Base-by-base conservation (phyloP, 2,888 invertebrate species). In the Enoplolaimus lenunculus region DNA sequence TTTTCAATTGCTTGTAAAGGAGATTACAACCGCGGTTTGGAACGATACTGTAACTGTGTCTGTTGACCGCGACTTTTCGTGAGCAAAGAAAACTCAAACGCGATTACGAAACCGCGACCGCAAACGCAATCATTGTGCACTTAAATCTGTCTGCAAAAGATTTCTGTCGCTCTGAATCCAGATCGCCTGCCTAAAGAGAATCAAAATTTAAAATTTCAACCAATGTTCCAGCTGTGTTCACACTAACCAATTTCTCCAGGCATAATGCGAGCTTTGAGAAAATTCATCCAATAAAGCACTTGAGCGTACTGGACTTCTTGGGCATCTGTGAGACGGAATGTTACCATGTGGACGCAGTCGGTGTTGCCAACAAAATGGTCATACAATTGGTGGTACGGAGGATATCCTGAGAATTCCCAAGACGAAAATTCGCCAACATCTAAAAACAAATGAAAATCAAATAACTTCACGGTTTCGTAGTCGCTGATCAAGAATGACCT, bases 331-430 rank as follows among this genome's bases (percentile, higher is more conserved):
- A 88, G 83, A 77, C 85, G 87, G 81, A 88, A 88, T 68, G 88
- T 84, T 72, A 89, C 84, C 34, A 87, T 82, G 77, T 88, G 87
- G 34, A 87, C 80, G 76, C 86, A 86, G 77, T 84, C 83, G n/a
- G 82, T 79, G 80, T 82, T 86, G 71, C 86, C 86, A 57, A 89
- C 84, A 77, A 89, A 88, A 77, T 88, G 87, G 79, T 89, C 89
- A 81, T 89, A 89, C 66, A 87, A 75, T 77, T 76, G 76, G 79
- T 79, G 80, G 81, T 88, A 89, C 60, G 86, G 87, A 78, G 88
- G 88, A 75, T 88, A 87, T 7, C 89, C 89, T 62, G 88, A 88
- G 78, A 89, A 88, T 78, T 89, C 89, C 88, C 88, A 89, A 34
- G 86, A 83, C 76, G 85, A 87, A 75, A 86, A 83, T 75, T 88